Evolutionary conservation across 1,140 invertebrate species (phyloP).

Genomic region (Dendrolimus punctatus): DNA sequence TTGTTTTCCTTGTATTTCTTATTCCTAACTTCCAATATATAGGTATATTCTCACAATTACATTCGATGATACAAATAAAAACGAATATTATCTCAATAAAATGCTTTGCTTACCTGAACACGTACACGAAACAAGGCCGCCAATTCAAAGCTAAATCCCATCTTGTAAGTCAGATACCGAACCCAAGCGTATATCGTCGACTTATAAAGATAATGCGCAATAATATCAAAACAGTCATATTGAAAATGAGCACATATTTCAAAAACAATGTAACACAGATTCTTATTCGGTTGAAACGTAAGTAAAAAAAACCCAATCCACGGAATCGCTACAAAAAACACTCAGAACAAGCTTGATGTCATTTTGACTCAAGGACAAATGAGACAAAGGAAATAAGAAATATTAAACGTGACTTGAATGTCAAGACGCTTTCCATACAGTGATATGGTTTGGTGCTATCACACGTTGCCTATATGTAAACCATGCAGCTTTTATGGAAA

Average conservation of each 20-base stretch:
- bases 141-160: no score
- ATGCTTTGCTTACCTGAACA: no score
- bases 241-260: slow-evolving; percentile 3
- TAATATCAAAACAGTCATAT: not conserved
- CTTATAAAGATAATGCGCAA: not conserved
- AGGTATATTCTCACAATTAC: no score
- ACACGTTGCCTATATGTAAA: slow-evolving; percentile 53
- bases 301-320: slow-evolving; percentile 19
- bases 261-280: slow-evolving; percentile 5
- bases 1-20: no score
- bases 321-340: slow-evolving; percentile 46
- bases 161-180: no score
- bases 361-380: slow-evolving; percentile 62
- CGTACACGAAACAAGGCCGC: no score
- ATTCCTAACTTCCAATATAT: no score
- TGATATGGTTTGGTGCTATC: slow-evolving; percentile 38
- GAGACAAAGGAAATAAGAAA: slow-evolving; percentile 69
- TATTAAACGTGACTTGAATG: slow-evolving; percentile 67
- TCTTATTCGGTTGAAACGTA: slow-evolving; percentile 10
- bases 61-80: no score
- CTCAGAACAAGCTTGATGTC: slow-evolving; percentile 45
- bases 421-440: slow-evolving; percentile 52
- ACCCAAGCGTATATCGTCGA: not conserved
- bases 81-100: no score
- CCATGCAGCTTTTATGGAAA: slow-evolving; percentile 58